Percentiles rank a stretch among this genome's conserved stretches.
Conservation (phyloP, 1,140 invertebrate species). For the Brachionus calyciflorus region DNA sequence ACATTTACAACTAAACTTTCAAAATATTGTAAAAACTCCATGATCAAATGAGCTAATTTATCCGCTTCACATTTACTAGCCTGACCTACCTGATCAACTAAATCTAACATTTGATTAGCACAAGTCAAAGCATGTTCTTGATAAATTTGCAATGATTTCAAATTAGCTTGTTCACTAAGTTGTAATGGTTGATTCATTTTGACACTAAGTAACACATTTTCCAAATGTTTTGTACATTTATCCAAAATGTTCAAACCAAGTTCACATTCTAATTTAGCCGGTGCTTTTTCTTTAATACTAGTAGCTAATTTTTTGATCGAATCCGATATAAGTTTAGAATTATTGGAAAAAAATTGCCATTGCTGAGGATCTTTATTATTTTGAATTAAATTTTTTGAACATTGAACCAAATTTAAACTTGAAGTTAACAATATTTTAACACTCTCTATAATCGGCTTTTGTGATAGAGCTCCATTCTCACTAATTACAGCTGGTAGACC, state of each 20-base stretch:
- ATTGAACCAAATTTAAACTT: slow-evolving; percentile 81
- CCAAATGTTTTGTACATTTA: slow-evolving; percentile 73
- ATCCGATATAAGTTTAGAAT: slow-evolving; percentile 90
- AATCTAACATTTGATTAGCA: slow-evolving; percentile 63
- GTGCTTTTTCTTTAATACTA: slow-evolving; percentile 85
- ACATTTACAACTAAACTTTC: slow-evolving; percentile 78
- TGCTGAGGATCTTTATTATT: slow-evolving; percentile 84
- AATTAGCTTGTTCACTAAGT: slow-evolving; percentile 63
- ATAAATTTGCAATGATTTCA: slow-evolving; percentile 71
- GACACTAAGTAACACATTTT: slow-evolving; percentile 79
- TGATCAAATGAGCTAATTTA: slow-evolving; percentile 80
- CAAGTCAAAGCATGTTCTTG: slow-evolving; percentile 71
- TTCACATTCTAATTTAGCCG: slow-evolving; percentile 89
- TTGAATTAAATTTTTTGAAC: slow-evolving; percentile 82
- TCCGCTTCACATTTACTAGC: slow-evolving; percentile 87
- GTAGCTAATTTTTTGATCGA: slow-evolving; percentile 88
- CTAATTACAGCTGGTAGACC: slow-evolving; percentile 87
- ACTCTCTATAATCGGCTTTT: slow-evolving; percentile 81
- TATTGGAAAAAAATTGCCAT: slow-evolving; percentile 86
- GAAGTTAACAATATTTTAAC: slow-evolving; percentile 77
- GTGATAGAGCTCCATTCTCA: slow-evolving; percentile 64
- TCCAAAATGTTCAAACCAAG: slow-evolving; percentile 75
- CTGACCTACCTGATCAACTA: slow-evolving; percentile 74
- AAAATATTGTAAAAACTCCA: slow-evolving; percentile 76
- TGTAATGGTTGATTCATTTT: slow-evolving; percentile 73